Evolutionary conservation across 2,113 vertebrate species (phyloP).

Genomic region (Misgurnus mizolepis): DNA sequence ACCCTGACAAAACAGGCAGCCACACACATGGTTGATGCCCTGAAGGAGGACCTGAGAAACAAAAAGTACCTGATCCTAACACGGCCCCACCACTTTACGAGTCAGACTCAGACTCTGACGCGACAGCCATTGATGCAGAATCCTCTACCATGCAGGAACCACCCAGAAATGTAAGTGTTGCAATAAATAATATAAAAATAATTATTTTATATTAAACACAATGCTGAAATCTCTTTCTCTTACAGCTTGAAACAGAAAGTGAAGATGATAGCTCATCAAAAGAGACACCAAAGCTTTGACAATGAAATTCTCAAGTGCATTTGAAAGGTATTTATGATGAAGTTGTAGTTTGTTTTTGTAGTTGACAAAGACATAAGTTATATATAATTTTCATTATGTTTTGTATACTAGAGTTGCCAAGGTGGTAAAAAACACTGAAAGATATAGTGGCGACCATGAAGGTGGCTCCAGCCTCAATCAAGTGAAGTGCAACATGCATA

Average conservation of each 20-base stretch:
- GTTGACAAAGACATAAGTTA: background rate
- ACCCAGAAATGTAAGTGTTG: background rate
- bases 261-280: constrained; percentile 9
- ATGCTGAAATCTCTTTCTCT: background rate
- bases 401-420: constrained; percentile 13
- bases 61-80: background rate
- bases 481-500: background rate
- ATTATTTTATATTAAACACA: background rate
- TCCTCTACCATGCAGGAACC: background rate
- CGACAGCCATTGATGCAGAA: background rate
- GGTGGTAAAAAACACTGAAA: background rate
- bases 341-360: background rate
- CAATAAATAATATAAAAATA: background rate
- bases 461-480: background rate
- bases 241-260: constrained; percentile 1
- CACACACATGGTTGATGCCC: background rate
- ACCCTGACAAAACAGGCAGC: background rate
- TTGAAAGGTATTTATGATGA: constrained; percentile 4
- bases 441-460: background rate
- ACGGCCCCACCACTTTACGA: constrained; percentile 12
- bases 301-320: background rate
- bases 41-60: background rate
- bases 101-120: background rate
- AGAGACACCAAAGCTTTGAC: background rate
- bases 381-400: background rate